Evolutionary conservation across 2,888 invertebrate species (phyloP).

Genomic region (Mesochorus sp.): DNA sequence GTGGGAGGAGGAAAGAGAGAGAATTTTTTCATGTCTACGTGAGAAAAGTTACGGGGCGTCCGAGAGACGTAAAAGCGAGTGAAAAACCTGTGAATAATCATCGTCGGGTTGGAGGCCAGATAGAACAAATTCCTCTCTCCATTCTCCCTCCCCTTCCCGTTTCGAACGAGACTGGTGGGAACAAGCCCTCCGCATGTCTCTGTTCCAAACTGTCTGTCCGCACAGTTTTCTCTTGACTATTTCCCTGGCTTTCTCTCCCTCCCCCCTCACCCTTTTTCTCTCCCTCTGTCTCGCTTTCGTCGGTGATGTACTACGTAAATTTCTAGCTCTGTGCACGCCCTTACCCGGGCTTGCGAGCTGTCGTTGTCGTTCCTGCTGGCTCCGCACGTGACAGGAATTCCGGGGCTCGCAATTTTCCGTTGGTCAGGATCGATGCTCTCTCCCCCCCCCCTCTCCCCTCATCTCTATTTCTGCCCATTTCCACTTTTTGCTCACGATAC

Average conservation of each 20-base stretch:
- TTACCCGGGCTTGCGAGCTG: slow-evolving; percentile 49
- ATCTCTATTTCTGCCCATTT: background rate
- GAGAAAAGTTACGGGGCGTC: slow-evolving; percentile 1
- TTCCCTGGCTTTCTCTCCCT: background rate
- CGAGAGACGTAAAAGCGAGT: background rate
- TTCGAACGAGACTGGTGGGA: slow-evolving; percentile 14
- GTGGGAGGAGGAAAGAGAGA: background rate
- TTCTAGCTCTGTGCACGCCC: slow-evolving; percentile 49
- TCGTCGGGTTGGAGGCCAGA: slow-evolving; percentile 21
- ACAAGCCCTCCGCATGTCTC: slow-evolving; percentile 36
- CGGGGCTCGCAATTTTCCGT: slow-evolving; percentile 48
- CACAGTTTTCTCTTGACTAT: slow-evolving; percentile 27
- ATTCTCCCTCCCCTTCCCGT: slow-evolving; percentile 1
- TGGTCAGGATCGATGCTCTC: slow-evolving; percentile 56
- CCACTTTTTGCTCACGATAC: background rate
- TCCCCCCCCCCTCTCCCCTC: background rate
- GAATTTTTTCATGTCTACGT: background rate
- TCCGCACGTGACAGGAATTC: slow-evolving; percentile 61
- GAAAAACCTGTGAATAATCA: slow-evolving; percentile 45
- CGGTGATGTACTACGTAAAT: slow-evolving; percentile 46
- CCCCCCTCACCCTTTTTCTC: slow-evolving; percentile 3
- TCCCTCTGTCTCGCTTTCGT: slow-evolving; percentile 17
- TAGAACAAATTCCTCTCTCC: slow-evolving; percentile 23
- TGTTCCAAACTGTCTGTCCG: slow-evolving; percentile 46
- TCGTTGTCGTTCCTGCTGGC: slow-evolving; percentile 57